Conservation (phyloP, 2,888 invertebrate species). For the Drosophila neonasuta region DNA sequence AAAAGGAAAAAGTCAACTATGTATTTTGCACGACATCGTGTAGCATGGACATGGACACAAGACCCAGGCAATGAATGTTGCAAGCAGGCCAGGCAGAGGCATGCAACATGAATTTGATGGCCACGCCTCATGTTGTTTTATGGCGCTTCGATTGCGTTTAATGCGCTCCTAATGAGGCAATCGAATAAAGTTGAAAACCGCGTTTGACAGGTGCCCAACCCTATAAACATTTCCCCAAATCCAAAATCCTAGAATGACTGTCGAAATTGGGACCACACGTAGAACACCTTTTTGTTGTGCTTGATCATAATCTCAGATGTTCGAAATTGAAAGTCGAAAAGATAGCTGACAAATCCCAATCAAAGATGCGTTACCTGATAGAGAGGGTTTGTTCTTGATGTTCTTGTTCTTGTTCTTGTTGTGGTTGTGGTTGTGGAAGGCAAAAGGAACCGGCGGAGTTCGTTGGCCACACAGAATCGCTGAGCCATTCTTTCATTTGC, state of each 20-base stretch:
- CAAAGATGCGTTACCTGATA: conserved; percentile 20
- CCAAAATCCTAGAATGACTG: conserved; percentile 2
- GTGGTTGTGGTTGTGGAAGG: too few relatives aligned
- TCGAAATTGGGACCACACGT: conserved; percentile 49
- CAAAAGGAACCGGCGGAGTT: neutral
- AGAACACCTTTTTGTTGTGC: conserved; percentile 19
- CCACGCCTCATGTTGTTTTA: conserved; percentile 25
- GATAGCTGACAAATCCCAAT: conserved; percentile 27
- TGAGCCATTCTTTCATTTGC: conserved; percentile 22
- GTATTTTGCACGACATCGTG: conserved; percentile 35
- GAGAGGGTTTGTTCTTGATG: conserved; percentile 3
- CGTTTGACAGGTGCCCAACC: conserved; percentile 30
- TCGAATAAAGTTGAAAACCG: conserved; percentile 36
- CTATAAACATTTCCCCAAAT: neutral
- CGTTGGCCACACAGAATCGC: conserved; percentile 31
- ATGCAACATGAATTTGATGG: conserved; percentile 28
- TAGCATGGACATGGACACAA: neutral
- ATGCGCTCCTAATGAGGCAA: conserved; percentile 43
- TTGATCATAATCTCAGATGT: conserved; percentile 29
- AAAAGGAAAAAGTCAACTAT: conserved; percentile 15
- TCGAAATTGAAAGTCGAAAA: conserved; percentile 39
- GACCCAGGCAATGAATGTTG: conserved; percentile 1
- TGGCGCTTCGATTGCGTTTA: conserved; percentile 25
- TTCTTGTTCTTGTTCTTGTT: neutral
- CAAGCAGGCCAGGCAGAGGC: neutral